phyloP scores from a whole-genome alignment of 2,888 invertebrate genomes.

The Drosophila atripex region DNA sequence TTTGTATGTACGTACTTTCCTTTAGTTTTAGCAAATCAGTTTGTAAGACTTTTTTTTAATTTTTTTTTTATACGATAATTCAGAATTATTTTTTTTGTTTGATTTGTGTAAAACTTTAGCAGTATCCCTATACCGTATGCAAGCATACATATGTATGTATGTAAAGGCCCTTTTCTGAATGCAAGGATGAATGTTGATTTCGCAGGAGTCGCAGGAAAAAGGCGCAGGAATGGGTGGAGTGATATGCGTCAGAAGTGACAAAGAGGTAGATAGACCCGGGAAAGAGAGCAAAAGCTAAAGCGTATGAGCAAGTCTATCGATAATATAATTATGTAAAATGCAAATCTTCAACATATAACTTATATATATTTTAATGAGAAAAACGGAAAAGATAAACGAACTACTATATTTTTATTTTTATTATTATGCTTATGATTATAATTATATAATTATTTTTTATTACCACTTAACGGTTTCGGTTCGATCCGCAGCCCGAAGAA shows the following conservation, averaged over 20 bases:
- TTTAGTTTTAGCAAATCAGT: conserved; percentile 67
- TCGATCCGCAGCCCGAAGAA: conserved; percentile 35
- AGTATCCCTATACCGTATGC: conserved; percentile 8
- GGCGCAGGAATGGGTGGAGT: conserved; percentile 1
- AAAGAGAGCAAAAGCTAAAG: background rate
- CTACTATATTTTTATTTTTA: conserved; percentile 69
- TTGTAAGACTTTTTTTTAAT: conserved; percentile 46
- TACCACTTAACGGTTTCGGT: conserved; percentile 43
- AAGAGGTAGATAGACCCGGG: conserved; percentile 1
- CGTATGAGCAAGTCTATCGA: conserved; percentile 57
- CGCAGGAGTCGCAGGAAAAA: conserved; percentile 7
- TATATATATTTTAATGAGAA: conserved; percentile 48
- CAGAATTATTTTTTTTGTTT: conserved; percentile 20
- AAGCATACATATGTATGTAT: conserved; percentile 12
- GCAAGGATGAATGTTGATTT: conserved; percentile 17
- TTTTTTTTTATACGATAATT: conserved; percentile 26
- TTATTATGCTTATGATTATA: conserved; percentile 26
- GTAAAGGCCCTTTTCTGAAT: conserved; percentile 16
- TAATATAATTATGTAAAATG: conserved; percentile 55
- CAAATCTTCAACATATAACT: conserved; percentile 69
- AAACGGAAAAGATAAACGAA: conserved; percentile 26
- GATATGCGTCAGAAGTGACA: background rate
- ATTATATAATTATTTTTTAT: conserved; percentile 41
- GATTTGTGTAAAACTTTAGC: conserved; percentile 26
- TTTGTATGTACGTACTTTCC: conserved; percentile 63